A percentile compares a stretch with the other conserved stretches of the same genome.
phyloP scores from a whole-genome alignment of 1,140 invertebrate species.

The Whitmania pigra region DNA sequence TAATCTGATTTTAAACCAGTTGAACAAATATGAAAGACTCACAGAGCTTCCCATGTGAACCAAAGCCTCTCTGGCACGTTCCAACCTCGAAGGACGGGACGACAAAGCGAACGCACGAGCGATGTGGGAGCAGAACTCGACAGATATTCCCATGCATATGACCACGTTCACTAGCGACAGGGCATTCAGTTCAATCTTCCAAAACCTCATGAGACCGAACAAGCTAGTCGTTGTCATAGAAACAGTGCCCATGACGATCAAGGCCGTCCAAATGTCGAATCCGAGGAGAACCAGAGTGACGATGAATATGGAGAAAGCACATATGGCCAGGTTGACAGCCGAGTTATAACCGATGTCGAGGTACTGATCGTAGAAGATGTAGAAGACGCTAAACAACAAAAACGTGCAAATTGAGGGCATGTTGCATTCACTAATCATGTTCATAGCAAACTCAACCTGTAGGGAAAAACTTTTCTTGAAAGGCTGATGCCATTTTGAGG shows the following conservation, averaged over 20 bases:
- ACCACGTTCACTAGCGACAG: slow-evolving; percentile 88
- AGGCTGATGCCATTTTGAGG: slow-evolving; percentile 1
- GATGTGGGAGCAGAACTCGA: slow-evolving; percentile 87
- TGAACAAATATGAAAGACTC: slow-evolving; percentile 31
- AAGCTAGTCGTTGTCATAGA: slow-evolving; percentile 68
- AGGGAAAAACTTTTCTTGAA: slow-evolving; percentile 60
- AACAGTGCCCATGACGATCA: slow-evolving; percentile 61
- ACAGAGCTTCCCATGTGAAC: slow-evolving; percentile 73
- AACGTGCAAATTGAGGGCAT: no score
- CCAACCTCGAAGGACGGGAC: slow-evolving; percentile 47
- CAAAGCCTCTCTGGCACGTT: slow-evolving; percentile 59
- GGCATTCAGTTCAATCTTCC: slow-evolving; percentile 76
- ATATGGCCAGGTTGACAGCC: slow-evolving; percentile 58
- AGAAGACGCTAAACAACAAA: slow-evolving; percentile 57
- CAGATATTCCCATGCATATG: slow-evolving; percentile 85
- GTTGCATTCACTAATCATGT: no score
- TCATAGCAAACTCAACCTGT: slow-evolving; percentile 50
- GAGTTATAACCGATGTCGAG: slow-evolving; percentile 69
- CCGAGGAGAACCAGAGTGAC: slow-evolving; percentile 74
- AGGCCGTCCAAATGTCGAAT: slow-evolving; percentile 63
- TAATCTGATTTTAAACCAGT: no score
- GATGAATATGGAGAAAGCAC: slow-evolving; percentile 60
- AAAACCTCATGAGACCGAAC: slow-evolving; percentile 77
- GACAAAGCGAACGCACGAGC: slow-evolving; percentile 64
- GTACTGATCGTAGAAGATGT: slow-evolving; percentile 90